These are phyloP conservation scores for Zeus faber DNA, from an alignment of 2,113 vertebrate species.

Conservation along the genomic window DNA sequence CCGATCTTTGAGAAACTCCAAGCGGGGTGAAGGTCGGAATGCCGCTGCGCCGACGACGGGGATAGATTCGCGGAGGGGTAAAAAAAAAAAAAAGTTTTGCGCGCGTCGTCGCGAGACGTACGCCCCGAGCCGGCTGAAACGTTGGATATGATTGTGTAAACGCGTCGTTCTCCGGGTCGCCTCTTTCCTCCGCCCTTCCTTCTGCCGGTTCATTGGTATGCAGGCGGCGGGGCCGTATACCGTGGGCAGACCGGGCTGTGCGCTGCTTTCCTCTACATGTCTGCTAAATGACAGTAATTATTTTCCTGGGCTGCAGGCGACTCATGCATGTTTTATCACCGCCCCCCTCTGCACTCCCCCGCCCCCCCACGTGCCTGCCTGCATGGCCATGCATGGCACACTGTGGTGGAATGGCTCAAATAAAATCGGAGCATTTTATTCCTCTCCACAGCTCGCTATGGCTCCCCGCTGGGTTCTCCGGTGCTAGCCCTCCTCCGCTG, in stretches of 20 bases:
- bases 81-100: constrained; percentile 21
- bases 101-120: neutral
- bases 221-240: constrained; percentile 46
- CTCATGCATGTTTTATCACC: constrained; percentile 89
- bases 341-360: constrained; percentile 63
- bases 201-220: constrained; percentile 64
- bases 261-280: constrained; percentile 68
- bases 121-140: too few relatives aligned
- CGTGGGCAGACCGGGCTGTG: constrained; percentile 57
- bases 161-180: neutral
- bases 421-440: constrained; percentile 47
- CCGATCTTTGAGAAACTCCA: constrained; percentile 51
- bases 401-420: constrained; percentile 34
- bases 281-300: constrained; percentile 98
- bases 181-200: too few relatives aligned
- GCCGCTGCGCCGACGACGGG: too few relatives aligned
- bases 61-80: too few relatives aligned
- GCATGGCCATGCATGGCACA: constrained; percentile 54
- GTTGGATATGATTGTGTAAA: too few relatives aligned
- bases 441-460: constrained; percentile 48
- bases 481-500: constrained; percentile 40
- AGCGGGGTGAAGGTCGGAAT: too few relatives aligned
- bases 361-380: constrained; percentile 51
- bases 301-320: constrained; percentile 98
- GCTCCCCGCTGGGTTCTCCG: constrained; percentile 54